phyloP scores from a whole-genome alignment of 2,113 vertebrate species.

The Apodemus sylvaticus region DNA sequence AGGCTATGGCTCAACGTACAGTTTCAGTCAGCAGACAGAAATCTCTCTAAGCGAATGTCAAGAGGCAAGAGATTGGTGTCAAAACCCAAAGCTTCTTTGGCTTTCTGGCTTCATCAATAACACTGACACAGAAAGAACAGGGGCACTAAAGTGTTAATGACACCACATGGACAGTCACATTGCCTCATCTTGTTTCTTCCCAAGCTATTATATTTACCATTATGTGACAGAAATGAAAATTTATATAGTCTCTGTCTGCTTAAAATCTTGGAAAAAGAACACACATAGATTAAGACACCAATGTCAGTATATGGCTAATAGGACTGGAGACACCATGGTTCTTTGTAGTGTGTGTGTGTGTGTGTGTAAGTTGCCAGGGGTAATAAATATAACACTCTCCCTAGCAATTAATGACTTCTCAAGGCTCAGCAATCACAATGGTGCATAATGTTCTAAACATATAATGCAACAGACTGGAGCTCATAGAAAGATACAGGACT shows the following conservation, averaged over 20 bases:
- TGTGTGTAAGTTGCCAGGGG: not conserved
- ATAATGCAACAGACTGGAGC: not conserved
- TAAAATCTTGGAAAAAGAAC: not conserved
- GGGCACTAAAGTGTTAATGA: slow-evolving; percentile 1
- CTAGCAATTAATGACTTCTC: not conserved
- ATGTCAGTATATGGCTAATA: not conserved
- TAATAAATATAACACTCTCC: not conserved
- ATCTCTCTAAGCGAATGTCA: not conserved
- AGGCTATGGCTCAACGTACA: not conserved
- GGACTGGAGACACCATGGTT: not conserved
- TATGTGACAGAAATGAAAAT: not conserved
- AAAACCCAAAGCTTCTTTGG: slow-evolving; percentile 15
- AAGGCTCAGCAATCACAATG: slow-evolving; percentile 12
- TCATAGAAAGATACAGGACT: not conserved
- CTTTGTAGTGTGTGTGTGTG: not conserved
- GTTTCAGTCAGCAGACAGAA: slow-evolving; percentile 19
- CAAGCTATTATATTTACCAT: not conserved
- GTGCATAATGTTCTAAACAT: not conserved
- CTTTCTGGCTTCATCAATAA: not conserved
- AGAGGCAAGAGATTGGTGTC: slow-evolving; percentile 9
- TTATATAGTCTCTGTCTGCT: slow-evolving; percentile 36
- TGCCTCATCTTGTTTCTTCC: slow-evolving; percentile 38
- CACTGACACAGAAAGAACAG: not conserved
- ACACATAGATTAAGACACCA: slow-evolving; percentile 26
- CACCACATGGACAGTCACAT: not conserved